Conservation (phyloP, 2,888 invertebrate species). For the Scaptomyza parva region DNA sequence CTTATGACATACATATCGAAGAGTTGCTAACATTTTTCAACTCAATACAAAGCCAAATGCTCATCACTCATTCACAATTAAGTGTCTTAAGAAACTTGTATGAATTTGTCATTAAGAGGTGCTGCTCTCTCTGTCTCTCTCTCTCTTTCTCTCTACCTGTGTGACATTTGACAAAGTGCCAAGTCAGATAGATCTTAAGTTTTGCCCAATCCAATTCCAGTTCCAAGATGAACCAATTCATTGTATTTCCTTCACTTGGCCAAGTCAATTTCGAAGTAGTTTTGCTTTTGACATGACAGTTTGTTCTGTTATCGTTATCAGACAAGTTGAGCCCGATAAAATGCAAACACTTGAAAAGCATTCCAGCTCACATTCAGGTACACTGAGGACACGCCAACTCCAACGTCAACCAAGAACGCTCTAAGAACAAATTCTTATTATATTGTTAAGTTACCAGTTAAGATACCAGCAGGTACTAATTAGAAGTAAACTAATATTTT, state of each 20-base stretch:
- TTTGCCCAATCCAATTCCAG: conserved; percentile 3
- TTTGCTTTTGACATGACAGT: conserved; percentile 42
- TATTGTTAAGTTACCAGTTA: too few relatives aligned
- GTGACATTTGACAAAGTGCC: conserved; percentile 43
- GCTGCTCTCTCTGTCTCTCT: too few relatives aligned
- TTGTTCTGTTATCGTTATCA: conserved; percentile 55
- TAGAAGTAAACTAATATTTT: too few relatives aligned
- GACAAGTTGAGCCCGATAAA: conserved; percentile 47
- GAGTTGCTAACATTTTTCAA: too few relatives aligned
- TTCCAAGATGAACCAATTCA: not conserved
- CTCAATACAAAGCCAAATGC: not conserved
- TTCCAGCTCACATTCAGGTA: conserved; percentile 33
- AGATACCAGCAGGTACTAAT: not conserved
- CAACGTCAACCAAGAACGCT: not conserved
- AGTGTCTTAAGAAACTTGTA: conserved; percentile 27
- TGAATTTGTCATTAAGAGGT: conserved; percentile 49
- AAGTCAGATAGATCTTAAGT: conserved; percentile 18
- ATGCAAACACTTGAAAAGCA: conserved; percentile 30
- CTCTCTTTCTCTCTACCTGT: too few relatives aligned
- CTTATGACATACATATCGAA: too few relatives aligned
- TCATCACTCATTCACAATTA: conserved; percentile 34
- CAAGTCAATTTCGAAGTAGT: conserved; percentile 21
- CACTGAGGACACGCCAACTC: not conserved
- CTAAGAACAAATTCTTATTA: conserved; percentile 4
- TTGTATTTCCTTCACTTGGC: too few relatives aligned